Conservation (phyloP, 2,797 vertebrate species). For the Melanotaenia trifasciata region DNA sequence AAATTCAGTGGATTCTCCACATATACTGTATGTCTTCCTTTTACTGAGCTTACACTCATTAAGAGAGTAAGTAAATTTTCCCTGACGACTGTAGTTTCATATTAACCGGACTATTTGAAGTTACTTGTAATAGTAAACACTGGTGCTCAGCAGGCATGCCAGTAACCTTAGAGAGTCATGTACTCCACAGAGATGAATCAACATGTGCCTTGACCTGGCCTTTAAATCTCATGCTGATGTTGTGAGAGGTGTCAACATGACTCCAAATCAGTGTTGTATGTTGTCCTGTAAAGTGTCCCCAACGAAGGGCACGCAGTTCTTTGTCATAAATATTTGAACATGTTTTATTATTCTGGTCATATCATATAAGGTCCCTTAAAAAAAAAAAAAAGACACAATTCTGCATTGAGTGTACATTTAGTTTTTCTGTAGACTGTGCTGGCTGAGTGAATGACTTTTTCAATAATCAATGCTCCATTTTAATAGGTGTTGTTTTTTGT, state of each 20-base stretch:
- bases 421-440: background rate
- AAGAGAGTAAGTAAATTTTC: background rate
- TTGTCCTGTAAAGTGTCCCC: slow-evolving; percentile 1
- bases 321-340: background rate
- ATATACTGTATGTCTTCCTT: background rate
- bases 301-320: background rate
- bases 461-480: background rate
- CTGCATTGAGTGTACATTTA: background rate
- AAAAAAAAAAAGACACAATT: background rate
- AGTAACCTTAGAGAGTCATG: slow-evolving; percentile 1
- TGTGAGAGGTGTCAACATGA: slow-evolving; percentile 43
- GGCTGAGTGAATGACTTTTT: background rate
- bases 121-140: slow-evolving; percentile 9
- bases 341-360: background rate
- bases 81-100: background rate
- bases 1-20: background rate
- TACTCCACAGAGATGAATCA: slow-evolving; percentile 24
- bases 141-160: slow-evolving; percentile 22
- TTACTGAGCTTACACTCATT: background rate
- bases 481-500: background rate
- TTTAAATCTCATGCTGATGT: slow-evolving; percentile 20
- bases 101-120: background rate
- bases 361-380: background rate
- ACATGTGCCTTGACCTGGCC: slow-evolving; percentile 19
- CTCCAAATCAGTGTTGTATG: slow-evolving; percentile 24